Base-by-base conservation (phyloP, 2,888 invertebrate genomes). In the Cephus pygmeus region DNA sequence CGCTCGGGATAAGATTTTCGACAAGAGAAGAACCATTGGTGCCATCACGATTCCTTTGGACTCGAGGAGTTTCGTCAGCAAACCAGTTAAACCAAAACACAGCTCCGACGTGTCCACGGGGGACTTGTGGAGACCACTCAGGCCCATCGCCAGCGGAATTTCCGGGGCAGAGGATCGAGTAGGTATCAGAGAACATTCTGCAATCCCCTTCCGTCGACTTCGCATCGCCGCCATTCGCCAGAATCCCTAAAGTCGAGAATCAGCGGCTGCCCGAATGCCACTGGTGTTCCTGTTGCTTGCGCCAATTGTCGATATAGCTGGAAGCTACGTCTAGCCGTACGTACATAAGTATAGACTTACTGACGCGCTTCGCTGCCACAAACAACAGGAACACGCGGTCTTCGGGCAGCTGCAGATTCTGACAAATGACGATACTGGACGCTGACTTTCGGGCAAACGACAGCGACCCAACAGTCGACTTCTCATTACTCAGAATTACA, bases 21-120 rank as follows among this genome's bases (percentile, higher is more conserved):
- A 94, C 79, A 95, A 94, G 86, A 92, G 95, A 81, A 92, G 95
- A 82, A 95, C 95, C 0, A 92, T 95, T 1, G 95, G 95, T 0
- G 95, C 94, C 0, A 95, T 95, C 9, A 95, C 95, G 2, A 94
- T 95, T 91, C 94, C 94, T 83, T 93, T 95, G 79, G 95, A 95
- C 83, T 92, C 93, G 1, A 94, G 94, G 85, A 91, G 93, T 82
- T 95, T 95, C 86, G 93, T 93, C 73, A 93, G 93, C 81, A 94
- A 94, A 90, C 92, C 94, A 76, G 93, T 92, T 80, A 94, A 94
- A 81, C 79, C 89, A 4, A 90, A 90, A 77, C 87, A 90, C 78
- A 73, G 87, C 83, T 92, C 93, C 79, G 92, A 93, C 79, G 93
- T 93, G 78, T 94, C 94, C 12, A 95, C 95, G 6, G 95, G 95